Evolutionary conservation across 2,113 vertebrate genomes (phyloP).

Genomic region (Murina feae): DNA sequence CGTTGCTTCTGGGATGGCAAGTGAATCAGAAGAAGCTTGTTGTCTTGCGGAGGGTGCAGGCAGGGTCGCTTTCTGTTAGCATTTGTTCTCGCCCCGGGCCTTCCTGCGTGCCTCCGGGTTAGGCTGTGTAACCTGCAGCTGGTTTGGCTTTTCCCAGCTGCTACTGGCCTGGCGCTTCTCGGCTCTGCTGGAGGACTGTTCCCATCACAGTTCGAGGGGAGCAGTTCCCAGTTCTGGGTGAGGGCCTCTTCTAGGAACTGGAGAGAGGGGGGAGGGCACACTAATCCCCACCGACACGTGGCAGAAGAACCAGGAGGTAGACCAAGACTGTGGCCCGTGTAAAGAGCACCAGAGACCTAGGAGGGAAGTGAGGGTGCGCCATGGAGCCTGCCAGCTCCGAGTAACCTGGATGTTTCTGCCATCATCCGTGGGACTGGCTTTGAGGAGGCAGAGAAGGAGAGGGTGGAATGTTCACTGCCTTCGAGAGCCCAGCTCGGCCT

Average conservation of each 20-base stretch:
- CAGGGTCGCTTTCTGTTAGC: neutral
- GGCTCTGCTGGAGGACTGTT: slow-evolving; percentile 9
- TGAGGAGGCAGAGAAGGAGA: neutral
- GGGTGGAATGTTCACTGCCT: neutral
- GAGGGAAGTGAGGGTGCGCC: neutral
- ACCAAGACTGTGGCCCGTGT: neutral
- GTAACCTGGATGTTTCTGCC: neutral
- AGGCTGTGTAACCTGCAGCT: slow-evolving; percentile 45
- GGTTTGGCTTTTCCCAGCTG: slow-evolving; percentile 52
- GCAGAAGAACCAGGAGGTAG: neutral
- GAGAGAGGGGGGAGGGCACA: neutral
- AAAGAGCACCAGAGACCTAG: neutral
- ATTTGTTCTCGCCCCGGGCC: slow-evolving; percentile 39
- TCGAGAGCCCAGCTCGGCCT: neutral
- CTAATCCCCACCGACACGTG: neutral
- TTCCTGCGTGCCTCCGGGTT: slow-evolving; percentile 49
- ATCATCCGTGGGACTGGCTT: neutral
- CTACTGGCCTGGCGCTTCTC: slow-evolving; percentile 62
- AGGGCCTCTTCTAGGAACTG: neutral
- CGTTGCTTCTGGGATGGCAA: slow-evolving; percentile 73
- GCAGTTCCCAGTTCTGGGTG: neutral
- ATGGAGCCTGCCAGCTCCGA: fast-evolving
- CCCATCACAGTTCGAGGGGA: neutral
- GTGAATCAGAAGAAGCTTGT: slow-evolving; percentile 62
- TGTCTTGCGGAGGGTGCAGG: slow-evolving; percentile 11